Conservation (phyloP, 2,113 vertebrate genomes). For the Marmota flaviventris region DNA sequence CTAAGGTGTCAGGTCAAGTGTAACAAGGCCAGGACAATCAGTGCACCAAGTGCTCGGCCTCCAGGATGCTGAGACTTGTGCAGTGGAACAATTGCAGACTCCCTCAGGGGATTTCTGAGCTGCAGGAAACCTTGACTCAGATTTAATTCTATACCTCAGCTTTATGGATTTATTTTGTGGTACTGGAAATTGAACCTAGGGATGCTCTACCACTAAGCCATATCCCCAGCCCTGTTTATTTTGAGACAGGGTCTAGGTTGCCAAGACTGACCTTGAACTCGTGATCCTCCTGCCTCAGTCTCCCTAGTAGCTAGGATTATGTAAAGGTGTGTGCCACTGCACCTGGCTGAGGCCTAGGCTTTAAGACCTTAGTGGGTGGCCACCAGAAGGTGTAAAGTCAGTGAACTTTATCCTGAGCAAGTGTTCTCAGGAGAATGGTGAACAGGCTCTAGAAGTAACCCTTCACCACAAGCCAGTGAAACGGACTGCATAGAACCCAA, state of each 20-base stretch:
- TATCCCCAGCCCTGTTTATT: too few relatives aligned
- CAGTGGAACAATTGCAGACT: neutral
- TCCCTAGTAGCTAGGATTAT: too few relatives aligned
- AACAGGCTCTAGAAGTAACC: neutral
- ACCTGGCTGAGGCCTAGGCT: neutral
- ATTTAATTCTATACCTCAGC: neutral
- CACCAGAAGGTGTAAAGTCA: neutral
- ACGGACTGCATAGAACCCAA: neutral
- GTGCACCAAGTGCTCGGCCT: neutral
- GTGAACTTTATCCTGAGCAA: neutral
- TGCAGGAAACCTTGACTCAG: neutral
- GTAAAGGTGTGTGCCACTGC: too few relatives aligned
- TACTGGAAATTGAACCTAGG: too few relatives aligned
- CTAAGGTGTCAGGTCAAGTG: neutral
- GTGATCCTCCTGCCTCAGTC: too few relatives aligned
- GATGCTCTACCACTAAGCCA: too few relatives aligned
- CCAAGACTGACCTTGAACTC: too few relatives aligned
- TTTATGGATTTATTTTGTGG: neutral
- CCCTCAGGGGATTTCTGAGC: neutral
- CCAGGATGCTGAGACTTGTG: rapidly evolving
- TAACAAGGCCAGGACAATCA: neutral
- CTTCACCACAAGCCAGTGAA: neutral
- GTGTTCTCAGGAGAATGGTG: neutral
- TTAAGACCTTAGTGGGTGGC: neutral
- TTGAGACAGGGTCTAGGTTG: too few relatives aligned